Percentiles rank a stretch among this genome's conserved stretches.
These are phyloP conservation scores for Corticium candelabrum DNA, from an alignment of 37 sponge, comb jelly and placozoan genomes.

Conservation along the genomic window DNA sequence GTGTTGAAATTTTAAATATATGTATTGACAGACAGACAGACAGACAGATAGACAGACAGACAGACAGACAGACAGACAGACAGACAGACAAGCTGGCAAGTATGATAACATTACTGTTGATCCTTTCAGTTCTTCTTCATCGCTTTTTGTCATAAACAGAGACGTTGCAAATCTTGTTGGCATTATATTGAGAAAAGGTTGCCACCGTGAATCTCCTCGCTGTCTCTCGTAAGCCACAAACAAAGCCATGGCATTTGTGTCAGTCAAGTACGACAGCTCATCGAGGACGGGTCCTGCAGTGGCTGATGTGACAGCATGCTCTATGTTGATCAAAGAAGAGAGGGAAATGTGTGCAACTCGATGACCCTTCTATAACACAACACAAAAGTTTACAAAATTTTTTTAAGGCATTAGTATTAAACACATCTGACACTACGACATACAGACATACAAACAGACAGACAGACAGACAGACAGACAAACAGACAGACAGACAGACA, in stretches of 20 bases:
- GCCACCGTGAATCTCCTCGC: background rate
- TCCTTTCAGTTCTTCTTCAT: background rate
- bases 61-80: too few relatives aligned
- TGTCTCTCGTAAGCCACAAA: constrained; percentile 16
- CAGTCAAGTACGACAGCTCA: constrained; percentile 2
- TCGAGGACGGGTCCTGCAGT: constrained; percentile 7
- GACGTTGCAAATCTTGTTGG: background rate
- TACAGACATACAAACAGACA: too few relatives aligned
- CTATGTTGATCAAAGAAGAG: constrained; percentile 13
- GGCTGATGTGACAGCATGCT: constrained; percentile 17
- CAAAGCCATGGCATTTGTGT: constrained; percentile 12
- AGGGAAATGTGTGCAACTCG: constrained; percentile 5
- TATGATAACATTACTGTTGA: constrained; percentile 1
- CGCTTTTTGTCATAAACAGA: constrained; percentile 8
- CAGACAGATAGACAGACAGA: too few relatives aligned
- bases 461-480: too few relatives aligned
- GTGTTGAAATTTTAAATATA: too few relatives aligned
- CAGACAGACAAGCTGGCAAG: too few relatives aligned
- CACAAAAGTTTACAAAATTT: background rate
- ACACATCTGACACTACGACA: too few relatives aligned
- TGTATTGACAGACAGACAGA: too few relatives aligned
- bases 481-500: too few relatives aligned
- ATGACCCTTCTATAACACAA: background rate
- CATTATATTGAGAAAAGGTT: constrained; percentile 12
- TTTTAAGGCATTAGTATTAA: too few relatives aligned